These are phyloP conservation scores for Ursus arctos DNA, from an alignment of 2,113 vertebrate genomes.

Conservation along the genomic window DNA sequence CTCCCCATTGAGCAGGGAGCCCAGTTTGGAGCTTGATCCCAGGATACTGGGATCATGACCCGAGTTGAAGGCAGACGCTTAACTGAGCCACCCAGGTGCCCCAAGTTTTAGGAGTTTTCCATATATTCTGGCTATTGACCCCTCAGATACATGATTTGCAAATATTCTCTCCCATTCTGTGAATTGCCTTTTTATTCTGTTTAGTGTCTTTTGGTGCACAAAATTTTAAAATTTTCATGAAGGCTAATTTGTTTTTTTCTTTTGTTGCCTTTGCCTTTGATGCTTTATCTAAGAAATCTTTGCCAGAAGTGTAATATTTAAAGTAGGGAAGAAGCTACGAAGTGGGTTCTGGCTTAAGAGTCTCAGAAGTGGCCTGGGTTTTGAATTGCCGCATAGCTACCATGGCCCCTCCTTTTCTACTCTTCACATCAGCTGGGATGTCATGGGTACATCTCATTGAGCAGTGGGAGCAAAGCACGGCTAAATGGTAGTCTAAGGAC, in stretches of 20 bases:
- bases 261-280: not conserved
- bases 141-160: not conserved
- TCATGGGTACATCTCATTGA: not conserved
- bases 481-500: not conserved
- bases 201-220: not conserved
- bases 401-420: not conserved
- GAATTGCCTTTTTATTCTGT: not conserved
- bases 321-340: not conserved
- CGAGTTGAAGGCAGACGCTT: too few species aligned
- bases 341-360: not conserved
- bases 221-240: slow-evolving; percentile 2
- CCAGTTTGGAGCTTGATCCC: too few species aligned
- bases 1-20: too few species aligned
- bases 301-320: slow-evolving; percentile 5
- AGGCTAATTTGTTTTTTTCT: not conserved
- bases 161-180: not conserved
- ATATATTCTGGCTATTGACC: not conserved
- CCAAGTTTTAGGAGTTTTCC: not conserved
- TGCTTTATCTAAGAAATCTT: slow-evolving; percentile 5
- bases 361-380: not conserved
- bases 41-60: too few species aligned
- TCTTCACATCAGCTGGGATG: not conserved
- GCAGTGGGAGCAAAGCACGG: not conserved
- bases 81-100: too few species aligned
- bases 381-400: not conserved